phyloP scores from a whole-genome alignment of 2,113 vertebrate species.

The Dipodomys stephensi region DNA sequence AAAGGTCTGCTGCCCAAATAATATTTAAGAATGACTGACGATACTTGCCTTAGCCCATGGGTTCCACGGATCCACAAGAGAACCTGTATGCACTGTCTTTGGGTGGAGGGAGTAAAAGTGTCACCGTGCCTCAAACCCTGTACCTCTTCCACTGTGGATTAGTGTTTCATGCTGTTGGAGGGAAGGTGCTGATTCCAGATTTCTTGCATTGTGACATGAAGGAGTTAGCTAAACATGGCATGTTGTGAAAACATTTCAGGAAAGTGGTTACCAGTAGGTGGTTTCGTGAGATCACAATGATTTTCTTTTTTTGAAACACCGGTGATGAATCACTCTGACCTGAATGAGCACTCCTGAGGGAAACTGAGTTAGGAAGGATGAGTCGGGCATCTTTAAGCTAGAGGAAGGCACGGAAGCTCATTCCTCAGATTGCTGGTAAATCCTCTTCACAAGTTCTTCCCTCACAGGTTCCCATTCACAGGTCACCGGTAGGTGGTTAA shows the following conservation, averaged over 20 bases:
- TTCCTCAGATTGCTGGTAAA: slow-evolving; percentile 47
- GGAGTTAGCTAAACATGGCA: not conserved
- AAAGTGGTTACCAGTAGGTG: not conserved
- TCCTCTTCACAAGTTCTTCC: slow-evolving; percentile 40
- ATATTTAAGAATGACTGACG: slow-evolving; percentile 34
- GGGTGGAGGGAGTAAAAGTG: not conserved
- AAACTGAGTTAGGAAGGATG: slow-evolving; percentile 56
- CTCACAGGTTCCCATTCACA: slow-evolving; percentile 64
- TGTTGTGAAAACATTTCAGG: slow-evolving; percentile 51
- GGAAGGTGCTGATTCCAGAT: not conserved
- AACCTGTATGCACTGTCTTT: not conserved
- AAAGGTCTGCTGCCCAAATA: not conserved
- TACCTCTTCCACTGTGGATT: not conserved
- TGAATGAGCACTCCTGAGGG: slow-evolving; percentile 68
- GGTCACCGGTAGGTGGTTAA: slow-evolving; percentile 73
- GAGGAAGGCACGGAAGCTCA: slow-evolving; percentile 13
- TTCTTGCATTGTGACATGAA: not conserved
- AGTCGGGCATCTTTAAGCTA: slow-evolving; percentile 26
- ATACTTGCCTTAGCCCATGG: not conserved
- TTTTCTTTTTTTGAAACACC: not conserved
- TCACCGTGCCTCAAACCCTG: not conserved
- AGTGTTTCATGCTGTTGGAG: not conserved
- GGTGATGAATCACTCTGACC: slow-evolving; percentile 43
- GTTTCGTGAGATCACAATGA: not conserved
- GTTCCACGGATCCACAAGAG: not conserved